These are phyloP conservation scores for Paramormyrops kingsleyae DNA, from an alignment of 2,113 vertebrate genomes.

Conservation along the genomic window DNA sequence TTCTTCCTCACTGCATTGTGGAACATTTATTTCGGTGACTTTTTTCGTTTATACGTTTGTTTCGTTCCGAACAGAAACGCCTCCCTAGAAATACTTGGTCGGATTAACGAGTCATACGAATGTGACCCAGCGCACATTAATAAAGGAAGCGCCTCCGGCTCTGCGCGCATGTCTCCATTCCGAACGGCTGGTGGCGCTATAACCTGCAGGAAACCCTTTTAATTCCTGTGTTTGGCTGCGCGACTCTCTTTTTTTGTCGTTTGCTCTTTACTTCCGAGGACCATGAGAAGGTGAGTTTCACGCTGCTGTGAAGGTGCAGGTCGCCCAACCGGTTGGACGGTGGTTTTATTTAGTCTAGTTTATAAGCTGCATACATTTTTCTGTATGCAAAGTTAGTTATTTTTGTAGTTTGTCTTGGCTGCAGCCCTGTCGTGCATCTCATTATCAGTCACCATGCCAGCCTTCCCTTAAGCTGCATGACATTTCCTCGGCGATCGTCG, in stretches of 20 bases:
- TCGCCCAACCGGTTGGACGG: background rate
- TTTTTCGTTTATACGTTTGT: background rate
- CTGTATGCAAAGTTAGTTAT: background rate
- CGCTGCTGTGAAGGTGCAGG: background rate
- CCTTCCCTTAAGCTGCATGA: background rate
- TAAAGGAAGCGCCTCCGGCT: background rate
- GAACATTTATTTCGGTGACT: background rate
- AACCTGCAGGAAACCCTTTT: background rate
- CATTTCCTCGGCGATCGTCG: background rate
- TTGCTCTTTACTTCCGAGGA: background rate
- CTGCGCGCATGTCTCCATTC: background rate
- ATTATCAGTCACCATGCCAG: background rate
- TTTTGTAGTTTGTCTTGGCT: background rate
- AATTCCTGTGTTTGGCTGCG: background rate
- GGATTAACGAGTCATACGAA: background rate
- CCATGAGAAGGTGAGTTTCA: background rate
- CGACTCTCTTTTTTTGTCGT: background rate
- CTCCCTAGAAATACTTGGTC: background rate
- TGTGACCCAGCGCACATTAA: background rate
- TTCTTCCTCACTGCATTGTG: background rate
- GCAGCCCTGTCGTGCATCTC: background rate
- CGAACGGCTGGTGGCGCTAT: constrained; percentile 27
- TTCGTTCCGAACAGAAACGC: background rate
- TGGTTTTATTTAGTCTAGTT: background rate
- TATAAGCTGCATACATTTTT: background rate